Percentiles rank a stretch among this genome's conserved stretches.
Conservation (phyloP, 2,113 vertebrate species). For the Pygoscelis antarcticus region DNA sequence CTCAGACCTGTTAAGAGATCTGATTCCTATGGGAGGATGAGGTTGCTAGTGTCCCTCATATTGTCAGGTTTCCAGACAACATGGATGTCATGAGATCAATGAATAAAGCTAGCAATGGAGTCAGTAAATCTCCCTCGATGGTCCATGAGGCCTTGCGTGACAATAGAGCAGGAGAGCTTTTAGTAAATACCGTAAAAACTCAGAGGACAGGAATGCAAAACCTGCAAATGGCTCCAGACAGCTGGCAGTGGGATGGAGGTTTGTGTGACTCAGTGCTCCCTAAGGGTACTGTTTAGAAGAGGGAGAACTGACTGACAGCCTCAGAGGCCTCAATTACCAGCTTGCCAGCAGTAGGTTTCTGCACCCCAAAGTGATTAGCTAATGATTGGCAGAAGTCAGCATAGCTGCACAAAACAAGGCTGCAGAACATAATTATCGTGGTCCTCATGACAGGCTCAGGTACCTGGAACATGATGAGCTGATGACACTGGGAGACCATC, state of each 20-base stretch:
- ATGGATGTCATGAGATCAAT: background rate
- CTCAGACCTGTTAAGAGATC: background rate
- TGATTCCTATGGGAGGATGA: background rate
- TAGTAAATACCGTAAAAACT: background rate
- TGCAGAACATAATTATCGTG: background rate
- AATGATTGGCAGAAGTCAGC: background rate
- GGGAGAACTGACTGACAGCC: background rate
- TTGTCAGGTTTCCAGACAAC: background rate
- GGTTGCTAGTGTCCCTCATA: background rate
- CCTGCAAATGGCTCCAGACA: background rate
- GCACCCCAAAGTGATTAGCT: background rate
- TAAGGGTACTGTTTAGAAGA: background rate
- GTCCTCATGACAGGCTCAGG: background rate
- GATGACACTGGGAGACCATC: background rate
- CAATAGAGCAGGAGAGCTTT: background rate
- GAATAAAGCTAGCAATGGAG: background rate
- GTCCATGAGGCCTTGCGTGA: background rate
- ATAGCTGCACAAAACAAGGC: background rate
- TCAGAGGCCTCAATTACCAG: background rate
- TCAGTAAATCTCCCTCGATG: background rate
- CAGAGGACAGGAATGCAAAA: background rate
- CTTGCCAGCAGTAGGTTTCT: background rate
- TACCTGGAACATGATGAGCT: background rate
- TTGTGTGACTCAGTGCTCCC: background rate
- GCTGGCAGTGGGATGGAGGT: accelerated